Percentiles rank a stretch among this genome's conserved stretches.
Evolutionary conservation across 1,140 invertebrate genomes (phyloP).

Genomic region (Elysia chlorotica): DNA sequence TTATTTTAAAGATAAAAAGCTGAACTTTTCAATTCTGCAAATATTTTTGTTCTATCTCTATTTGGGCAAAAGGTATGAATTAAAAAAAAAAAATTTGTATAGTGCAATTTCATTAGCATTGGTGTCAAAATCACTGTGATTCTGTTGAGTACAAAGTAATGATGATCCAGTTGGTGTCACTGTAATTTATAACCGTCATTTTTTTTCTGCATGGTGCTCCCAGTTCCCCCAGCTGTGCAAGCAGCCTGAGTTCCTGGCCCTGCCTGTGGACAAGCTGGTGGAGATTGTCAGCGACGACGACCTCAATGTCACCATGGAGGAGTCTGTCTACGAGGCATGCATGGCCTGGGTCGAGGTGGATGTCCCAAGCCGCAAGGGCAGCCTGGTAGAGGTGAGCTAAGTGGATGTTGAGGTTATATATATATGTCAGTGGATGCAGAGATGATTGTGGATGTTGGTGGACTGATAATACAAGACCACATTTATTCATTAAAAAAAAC

Average conservation of each 20-base stretch:
- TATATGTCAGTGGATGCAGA: background rate
- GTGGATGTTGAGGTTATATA: background rate
- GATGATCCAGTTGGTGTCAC: too few relatives aligned
- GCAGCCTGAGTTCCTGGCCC: constrained; percentile 52
- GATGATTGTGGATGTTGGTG: background rate
- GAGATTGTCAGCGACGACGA: constrained; percentile 66
- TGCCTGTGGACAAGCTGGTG: constrained; percentile 61
- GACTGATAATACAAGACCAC: too few relatives aligned
- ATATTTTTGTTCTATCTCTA: too few relatives aligned
- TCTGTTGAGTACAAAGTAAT: too few relatives aligned
- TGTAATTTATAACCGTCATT: background rate
- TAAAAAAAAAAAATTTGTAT: too few relatives aligned
- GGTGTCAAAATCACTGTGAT: too few relatives aligned
- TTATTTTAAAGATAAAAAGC: too few relatives aligned
- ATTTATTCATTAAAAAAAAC: too few relatives aligned
- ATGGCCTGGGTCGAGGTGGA: constrained; percentile 65
- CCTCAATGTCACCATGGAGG: constrained; percentile 67
- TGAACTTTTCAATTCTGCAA: too few relatives aligned
- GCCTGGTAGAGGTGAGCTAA: constrained; percentile 38
- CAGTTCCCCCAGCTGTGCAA: constrained; percentile 48
- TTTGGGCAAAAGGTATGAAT: too few relatives aligned
- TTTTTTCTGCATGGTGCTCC: background rate
- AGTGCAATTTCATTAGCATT: too few relatives aligned
- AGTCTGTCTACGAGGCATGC: constrained; percentile 67
- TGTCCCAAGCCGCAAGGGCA: constrained; percentile 37